These are phyloP conservation scores for Limosa lapponica DNA, from an alignment of 2,797 vertebrate genomes.

Conservation along the genomic window DNA sequence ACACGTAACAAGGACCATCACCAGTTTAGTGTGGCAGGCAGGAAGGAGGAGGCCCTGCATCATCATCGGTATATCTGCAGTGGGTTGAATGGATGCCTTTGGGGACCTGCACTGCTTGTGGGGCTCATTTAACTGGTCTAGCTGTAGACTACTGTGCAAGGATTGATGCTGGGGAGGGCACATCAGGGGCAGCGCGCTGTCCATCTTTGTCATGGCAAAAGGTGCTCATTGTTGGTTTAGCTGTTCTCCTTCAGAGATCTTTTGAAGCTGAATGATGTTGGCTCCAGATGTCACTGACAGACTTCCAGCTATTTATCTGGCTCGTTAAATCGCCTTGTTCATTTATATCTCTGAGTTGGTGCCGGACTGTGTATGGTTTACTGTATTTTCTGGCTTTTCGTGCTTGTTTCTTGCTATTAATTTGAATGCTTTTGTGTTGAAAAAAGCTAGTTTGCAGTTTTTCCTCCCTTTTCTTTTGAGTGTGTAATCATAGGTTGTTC, in stretches of 20 bases:
- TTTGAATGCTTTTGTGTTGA: not conserved
- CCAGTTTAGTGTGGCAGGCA: not conserved
- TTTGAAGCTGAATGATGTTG: not conserved
- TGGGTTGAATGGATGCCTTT: not conserved
- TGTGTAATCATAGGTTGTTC: not conserved
- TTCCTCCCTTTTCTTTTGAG: not conserved
- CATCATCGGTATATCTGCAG: not conserved
- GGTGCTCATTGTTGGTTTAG: not conserved
- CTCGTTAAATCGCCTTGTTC: not conserved
- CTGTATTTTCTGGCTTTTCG: not conserved
- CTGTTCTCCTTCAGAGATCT: not conserved
- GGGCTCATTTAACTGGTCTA: not conserved
- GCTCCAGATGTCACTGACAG: not conserved
- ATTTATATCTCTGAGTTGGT: not conserved
- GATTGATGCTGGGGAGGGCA: not conserved
- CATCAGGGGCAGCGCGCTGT: not conserved
- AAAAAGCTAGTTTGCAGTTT: not conserved
- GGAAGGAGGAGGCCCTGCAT: not conserved
- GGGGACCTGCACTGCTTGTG: not conserved
- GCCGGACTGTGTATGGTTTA: not conserved
- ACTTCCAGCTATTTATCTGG: not conserved
- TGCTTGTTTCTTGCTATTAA: not conserved
- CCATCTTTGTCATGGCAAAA: not conserved
- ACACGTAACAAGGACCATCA: accelerated
- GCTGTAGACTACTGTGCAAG: accelerated